Percentiles rank a stretch among this genome's conserved stretches.
phyloP scores from a whole-genome alignment of 2,113 vertebrate species.

The Pteruthius melanotis region DNA sequence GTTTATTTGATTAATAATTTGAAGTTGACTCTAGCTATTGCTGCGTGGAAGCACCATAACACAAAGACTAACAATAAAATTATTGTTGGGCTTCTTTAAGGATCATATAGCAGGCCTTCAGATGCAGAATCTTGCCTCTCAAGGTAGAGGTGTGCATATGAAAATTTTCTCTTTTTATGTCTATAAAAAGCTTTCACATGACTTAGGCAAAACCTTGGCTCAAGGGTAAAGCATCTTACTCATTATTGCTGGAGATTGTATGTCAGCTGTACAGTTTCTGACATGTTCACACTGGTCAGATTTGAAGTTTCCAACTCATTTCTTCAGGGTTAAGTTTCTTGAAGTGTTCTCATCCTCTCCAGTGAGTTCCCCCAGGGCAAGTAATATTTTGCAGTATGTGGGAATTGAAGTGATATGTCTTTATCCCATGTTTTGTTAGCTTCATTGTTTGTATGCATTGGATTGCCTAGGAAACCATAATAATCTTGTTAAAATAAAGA shows the following conservation, averaged over 20 bases:
- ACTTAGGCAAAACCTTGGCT: not conserved
- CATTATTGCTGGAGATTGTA: not conserved
- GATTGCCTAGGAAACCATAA: constrained; percentile 54
- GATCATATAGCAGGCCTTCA: not conserved
- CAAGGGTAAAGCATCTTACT: not conserved
- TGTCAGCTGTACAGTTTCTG: not conserved
- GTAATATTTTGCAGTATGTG: not conserved
- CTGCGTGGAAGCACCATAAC: not conserved
- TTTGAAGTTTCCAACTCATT: not conserved
- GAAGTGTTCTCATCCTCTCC: not conserved
- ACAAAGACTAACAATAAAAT: not conserved
- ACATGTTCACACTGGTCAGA: not conserved
- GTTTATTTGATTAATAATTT: not conserved
- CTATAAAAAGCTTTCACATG: not conserved
- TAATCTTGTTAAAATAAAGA: constrained; percentile 54
- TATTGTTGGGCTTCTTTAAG: not conserved
- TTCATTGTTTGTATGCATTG: constrained; percentile 44
- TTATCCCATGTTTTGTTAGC: constrained; percentile 2
- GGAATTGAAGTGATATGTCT: constrained; percentile 13
- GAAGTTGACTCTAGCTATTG: not conserved
- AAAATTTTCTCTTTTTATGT: not conserved
- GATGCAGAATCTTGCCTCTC: not conserved
- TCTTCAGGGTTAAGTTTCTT: constrained; percentile 28
- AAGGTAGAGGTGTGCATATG: rapidly evolving
- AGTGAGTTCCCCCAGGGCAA: not conserved